These are phyloP conservation scores for Melanocharis versteri DNA, from an alignment of 2,113 vertebrate genomes.

Conservation along the genomic window DNA sequence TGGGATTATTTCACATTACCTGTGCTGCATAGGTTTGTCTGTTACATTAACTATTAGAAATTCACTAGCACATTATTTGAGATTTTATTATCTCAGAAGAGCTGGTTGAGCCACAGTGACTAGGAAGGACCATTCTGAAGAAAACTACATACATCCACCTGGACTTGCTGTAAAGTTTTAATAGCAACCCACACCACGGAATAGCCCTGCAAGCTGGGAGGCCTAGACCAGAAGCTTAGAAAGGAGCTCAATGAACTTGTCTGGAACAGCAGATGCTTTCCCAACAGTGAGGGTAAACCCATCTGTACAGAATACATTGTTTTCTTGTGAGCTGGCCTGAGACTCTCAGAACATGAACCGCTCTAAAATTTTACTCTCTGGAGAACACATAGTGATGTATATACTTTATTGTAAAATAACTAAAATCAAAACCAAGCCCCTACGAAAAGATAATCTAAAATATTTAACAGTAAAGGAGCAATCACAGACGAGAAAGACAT, in stretches of 20 bases:
- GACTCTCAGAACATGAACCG: not conserved
- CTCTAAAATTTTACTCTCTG: not conserved
- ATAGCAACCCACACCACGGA: not conserved
- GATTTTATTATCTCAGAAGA: not conserved
- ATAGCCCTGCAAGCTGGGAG: not conserved
- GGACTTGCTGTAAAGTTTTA: not conserved
- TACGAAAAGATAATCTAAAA: not conserved
- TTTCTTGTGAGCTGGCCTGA: not conserved
- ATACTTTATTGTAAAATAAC: not conserved
- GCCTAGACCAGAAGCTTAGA: not conserved
- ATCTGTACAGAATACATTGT: not conserved
- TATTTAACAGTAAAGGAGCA: not conserved
- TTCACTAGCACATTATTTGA: not conserved
- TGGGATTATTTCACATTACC: not conserved
- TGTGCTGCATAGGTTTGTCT: not conserved
- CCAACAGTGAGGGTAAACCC: not conserved
- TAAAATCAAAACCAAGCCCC: not conserved
- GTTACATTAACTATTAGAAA: not conserved
- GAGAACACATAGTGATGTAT: not conserved
- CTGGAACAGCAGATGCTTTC: not conserved
- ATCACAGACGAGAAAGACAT: not conserved
- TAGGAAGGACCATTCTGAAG: not conserved
- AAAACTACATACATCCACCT: not conserved
- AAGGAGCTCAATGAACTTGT: not conserved
- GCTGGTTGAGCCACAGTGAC: not conserved